Evolutionary conservation across 2,888 invertebrate genomes (phyloP), one percentile per base, ranked within the genome.

Genomic region (Tiliacea citrago): DNA sequence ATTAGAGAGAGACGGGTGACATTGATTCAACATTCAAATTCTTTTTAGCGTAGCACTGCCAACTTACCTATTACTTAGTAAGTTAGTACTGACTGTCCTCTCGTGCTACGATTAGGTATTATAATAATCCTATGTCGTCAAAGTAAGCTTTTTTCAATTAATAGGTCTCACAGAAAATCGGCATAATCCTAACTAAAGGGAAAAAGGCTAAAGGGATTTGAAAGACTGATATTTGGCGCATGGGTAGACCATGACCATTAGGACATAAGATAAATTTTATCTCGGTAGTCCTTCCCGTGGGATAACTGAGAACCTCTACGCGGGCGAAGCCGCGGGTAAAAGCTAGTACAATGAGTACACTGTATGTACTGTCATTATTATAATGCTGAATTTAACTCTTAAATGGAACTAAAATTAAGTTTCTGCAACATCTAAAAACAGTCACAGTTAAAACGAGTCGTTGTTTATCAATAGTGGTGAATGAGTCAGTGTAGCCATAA

Each of bases 401-500:
- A 39, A 21, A 24, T 29, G 7, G 16, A 18, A 42, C 10, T 16
- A 24, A 42, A 61, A n/a, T n/a, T 35, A 21, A 81, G 13, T 65
- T 65, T 35, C 29, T 5, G 21, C 6, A 45, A 51, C 18, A 75
- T 61, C 24, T 62, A 39, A 49, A 77, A 47, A 29, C 45, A 68
- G 6, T 29, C 39, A 58, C 24, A 79, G 13, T 62, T 21, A 49
- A 75, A 70, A 58, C 45, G 29, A 47, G 45, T 60, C 10, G 57
- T 61, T 75, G 35, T 42, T n/a, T 57, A 66, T 58, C 63, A 75
- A 62, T 42, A 58, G 42, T 63, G 24, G 47, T 65, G 83, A 73
- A 83, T 86, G 86, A 83, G 61, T 83, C 72, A 85, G 61, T n/a
- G 60, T 76, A 77, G 72, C 53, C 68, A n/a, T 51, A 73, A 77